These are phyloP conservation scores for Bombylius discolor DNA, from an alignment of 2,888 invertebrate species.

Conservation along the genomic window DNA sequence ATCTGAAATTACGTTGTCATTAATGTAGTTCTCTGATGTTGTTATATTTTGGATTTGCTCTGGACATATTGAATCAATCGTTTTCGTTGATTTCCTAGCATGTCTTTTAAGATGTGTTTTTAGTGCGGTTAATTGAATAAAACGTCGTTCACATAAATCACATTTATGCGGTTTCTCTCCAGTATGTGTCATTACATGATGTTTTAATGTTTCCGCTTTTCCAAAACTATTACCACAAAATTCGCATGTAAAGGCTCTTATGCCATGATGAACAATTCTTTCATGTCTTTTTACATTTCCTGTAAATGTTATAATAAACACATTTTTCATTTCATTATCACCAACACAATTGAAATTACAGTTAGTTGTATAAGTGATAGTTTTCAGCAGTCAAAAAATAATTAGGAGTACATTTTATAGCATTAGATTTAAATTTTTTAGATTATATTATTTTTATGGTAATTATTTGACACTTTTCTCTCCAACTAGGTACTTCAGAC, in stretches of 20 bases:
- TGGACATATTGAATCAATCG: no score
- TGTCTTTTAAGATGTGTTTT: slow-evolving; percentile 8
- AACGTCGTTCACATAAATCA: slow-evolving; percentile 4
- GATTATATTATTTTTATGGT: no score
- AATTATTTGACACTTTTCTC: no score
- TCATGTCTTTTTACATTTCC: slow-evolving; percentile 10
- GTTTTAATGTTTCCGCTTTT: slow-evolving; percentile 9
- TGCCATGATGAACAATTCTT: slow-evolving; percentile 8
- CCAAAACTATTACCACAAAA: slow-evolving; percentile 10
- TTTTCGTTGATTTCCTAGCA: neutral
- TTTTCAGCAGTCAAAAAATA: no score
- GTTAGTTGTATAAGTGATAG: no score
- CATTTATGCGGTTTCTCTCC: slow-evolving; percentile 10
- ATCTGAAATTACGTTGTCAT: no score
- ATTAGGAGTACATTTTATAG: no score
- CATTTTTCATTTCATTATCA: neutral
- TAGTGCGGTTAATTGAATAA: slow-evolving; percentile 9
- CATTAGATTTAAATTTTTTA: no score
- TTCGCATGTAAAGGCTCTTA: slow-evolving; percentile 5
- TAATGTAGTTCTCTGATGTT: no score
- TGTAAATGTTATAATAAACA: neutral
- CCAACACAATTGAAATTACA: no score
- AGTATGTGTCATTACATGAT: slow-evolving; percentile 11
- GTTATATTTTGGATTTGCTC: no score
- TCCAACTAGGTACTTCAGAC: no score